Base-by-base conservation (phyloP, 1,140 invertebrate species). In the Microvelia longipes region DNA sequence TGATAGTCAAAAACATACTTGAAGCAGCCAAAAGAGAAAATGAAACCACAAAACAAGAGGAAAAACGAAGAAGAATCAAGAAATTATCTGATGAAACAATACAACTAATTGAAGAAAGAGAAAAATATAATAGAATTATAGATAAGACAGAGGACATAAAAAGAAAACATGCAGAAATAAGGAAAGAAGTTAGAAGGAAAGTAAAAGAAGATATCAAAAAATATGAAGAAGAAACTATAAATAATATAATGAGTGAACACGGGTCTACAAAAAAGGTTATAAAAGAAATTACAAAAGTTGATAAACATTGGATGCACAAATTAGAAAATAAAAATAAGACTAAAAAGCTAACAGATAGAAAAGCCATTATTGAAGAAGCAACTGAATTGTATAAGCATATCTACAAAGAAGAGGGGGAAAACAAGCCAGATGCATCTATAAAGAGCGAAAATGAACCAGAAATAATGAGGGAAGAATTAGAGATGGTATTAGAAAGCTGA, bases 301-400 rank as follows among this genome's bases (percentile, higher is more conserved):
- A 64, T 64, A 64, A 64, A 64, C 15, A 26, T 14, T 11, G 62
- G 62, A 64, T 64, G 62, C 62, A 64, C 25, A 64, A 64, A 64
- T 5, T 64, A 24, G 25, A 64, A 64, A 64, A 64, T 5, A 25
- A 64, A 64, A 64, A 64, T 5, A 26, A 26, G 25, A 26, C 15
- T 64, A 25, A 5, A 14, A 24, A 24, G 24, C 15, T 64, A 24
- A 64, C 62, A 14, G 62, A 64, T 14, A 15, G 62, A 25, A 15
- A 64, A 5, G 25, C 15, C 2, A 64, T 64, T 24, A 64, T 64
- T 24, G 25, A 64, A 24, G 62, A 64, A 26, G 62, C 62, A 15
- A 64, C 62, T 64, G 62, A 64, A 64, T 64, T 64, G 5, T 64
- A 64, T 64, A 64, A 24, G 24, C 2, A 24, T 5, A 64, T 64